phyloP scores from a whole-genome alignment of 2,888 invertebrate genomes.

The Eupeodes latifasciatus region DNA sequence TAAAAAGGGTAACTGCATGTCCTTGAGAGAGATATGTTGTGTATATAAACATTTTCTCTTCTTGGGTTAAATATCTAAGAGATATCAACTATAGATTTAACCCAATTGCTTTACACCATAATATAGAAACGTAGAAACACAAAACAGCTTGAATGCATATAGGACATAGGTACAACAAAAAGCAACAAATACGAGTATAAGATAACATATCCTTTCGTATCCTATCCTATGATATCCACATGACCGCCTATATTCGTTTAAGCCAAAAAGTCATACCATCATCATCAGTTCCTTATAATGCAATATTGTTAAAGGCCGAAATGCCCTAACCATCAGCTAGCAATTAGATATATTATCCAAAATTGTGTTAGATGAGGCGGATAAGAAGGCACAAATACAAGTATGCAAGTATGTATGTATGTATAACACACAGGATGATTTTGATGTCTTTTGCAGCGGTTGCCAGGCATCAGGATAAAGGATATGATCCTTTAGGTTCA shows the following conservation, averaged over 20 bases:
- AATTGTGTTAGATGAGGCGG: conserved; percentile 45
- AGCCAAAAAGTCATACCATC: not conserved
- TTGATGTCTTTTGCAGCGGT: conserved; percentile 55
- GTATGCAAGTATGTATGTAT: no score
- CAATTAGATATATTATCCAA: conserved; percentile 50
- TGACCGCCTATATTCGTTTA: no score
- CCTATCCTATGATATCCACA: no score
- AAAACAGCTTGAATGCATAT: not conserved
- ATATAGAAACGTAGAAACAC: no score
- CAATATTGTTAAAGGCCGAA: conserved; percentile 16
- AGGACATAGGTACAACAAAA: not conserved
- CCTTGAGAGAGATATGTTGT: not conserved
- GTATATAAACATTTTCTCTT: not conserved
- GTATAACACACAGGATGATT: conserved; percentile 24
- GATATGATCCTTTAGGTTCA: conserved; percentile 21
- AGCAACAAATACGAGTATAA: not conserved
- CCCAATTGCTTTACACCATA: not conserved
- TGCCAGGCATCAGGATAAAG: conserved; percentile 22
- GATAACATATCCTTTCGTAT: not conserved
- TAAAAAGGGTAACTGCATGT: conserved; percentile 8
- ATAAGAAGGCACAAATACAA: not conserved
- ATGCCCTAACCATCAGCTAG: conserved; percentile 9
- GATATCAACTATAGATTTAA: not conserved
- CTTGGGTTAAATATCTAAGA: not conserved
- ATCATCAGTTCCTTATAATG: not conserved